These are phyloP conservation scores for Cydia splendana DNA, from an alignment of 1,140 invertebrate genomes.

Conservation along the genomic window DNA sequence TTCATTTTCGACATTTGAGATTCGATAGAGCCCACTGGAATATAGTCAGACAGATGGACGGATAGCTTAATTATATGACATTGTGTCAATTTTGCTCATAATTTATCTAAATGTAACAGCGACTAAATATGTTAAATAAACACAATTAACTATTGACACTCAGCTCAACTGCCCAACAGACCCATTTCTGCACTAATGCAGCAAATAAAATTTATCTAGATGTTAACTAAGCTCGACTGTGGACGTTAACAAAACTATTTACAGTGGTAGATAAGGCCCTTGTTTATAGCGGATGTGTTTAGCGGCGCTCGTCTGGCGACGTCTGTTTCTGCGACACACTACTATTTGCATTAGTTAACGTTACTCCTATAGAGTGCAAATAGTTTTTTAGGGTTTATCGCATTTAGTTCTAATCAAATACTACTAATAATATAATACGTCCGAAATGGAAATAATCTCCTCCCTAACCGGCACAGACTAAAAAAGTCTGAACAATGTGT, in stretches of 20 bases:
- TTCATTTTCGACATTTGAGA: too few relatives aligned
- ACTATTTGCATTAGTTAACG: neutral
- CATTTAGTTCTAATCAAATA: too few relatives aligned
- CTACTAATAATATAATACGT: too few relatives aligned
- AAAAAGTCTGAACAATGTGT: too few relatives aligned
- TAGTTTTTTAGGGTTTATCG: too few relatives aligned
- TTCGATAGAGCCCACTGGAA: too few relatives aligned
- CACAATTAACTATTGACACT: neutral
- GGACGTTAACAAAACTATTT: conserved; percentile 27
- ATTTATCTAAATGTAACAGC: neutral
- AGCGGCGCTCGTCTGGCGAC: conserved; percentile 7
- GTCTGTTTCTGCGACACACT: conserved; percentile 13
- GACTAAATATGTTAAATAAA: neutral
- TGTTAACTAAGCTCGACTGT: neutral
- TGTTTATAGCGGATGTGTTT: conserved; percentile 28
- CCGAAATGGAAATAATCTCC: too few relatives aligned
- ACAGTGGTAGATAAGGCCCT: conserved; percentile 22
- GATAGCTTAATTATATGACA: too few relatives aligned
- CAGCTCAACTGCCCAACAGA: neutral
- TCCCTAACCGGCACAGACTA: too few relatives aligned
- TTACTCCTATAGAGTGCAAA: too few relatives aligned
- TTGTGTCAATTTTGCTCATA: too few relatives aligned
- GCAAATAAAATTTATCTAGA: conserved; percentile 14
- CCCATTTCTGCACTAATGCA: conserved; percentile 4
- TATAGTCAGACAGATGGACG: too few relatives aligned